phyloP scores from a whole-genome alignment of 2,888 invertebrate species.

The Limnephilus rhombicus region DNA sequence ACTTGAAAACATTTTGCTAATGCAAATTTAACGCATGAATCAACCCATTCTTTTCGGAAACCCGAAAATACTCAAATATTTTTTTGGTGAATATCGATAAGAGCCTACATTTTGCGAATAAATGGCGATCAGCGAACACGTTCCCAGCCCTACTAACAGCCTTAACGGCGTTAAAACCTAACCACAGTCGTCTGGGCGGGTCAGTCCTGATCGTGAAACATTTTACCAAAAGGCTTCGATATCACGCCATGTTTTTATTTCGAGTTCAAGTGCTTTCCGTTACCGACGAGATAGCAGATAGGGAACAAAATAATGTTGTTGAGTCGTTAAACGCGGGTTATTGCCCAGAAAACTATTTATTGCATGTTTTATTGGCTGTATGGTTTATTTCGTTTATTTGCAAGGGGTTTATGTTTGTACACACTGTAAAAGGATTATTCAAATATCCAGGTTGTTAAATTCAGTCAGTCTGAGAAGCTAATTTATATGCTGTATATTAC shows the following conservation, averaged over 20 bases:
- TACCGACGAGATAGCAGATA: slow-evolving; percentile 36
- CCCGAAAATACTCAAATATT: neutral
- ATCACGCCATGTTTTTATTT: slow-evolving; percentile 48
- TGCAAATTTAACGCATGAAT: neutral
- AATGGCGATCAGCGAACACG: neutral
- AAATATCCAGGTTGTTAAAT: neutral
- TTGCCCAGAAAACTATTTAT: slow-evolving; percentile 49
- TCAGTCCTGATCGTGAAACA: slow-evolving; percentile 18
- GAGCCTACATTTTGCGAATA: neutral
- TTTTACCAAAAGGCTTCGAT: slow-evolving; percentile 26
- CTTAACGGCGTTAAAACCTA: slow-evolving; percentile 51
- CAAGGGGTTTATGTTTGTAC: neutral
- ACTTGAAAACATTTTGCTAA: neutral
- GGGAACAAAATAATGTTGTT: slow-evolving; percentile 41
- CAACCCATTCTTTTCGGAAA: neutral
- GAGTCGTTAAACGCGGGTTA: slow-evolving; percentile 45
- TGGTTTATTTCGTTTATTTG: neutral
- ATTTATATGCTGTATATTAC: neutral
- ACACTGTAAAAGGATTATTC: neutral
- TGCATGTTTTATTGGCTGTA: slow-evolving; percentile 52
- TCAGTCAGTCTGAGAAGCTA: neutral
- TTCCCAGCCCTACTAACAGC: slow-evolving; percentile 14
- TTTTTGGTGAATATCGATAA: neutral
- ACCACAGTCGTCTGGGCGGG: slow-evolving; percentile 2
- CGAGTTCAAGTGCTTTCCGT: slow-evolving; percentile 39